Percentiles rank a stretch among this genome's conserved stretches.
Evolutionary conservation across 2,797 vertebrate species (phyloP).

Genomic region (Avahi laniger): DNA sequence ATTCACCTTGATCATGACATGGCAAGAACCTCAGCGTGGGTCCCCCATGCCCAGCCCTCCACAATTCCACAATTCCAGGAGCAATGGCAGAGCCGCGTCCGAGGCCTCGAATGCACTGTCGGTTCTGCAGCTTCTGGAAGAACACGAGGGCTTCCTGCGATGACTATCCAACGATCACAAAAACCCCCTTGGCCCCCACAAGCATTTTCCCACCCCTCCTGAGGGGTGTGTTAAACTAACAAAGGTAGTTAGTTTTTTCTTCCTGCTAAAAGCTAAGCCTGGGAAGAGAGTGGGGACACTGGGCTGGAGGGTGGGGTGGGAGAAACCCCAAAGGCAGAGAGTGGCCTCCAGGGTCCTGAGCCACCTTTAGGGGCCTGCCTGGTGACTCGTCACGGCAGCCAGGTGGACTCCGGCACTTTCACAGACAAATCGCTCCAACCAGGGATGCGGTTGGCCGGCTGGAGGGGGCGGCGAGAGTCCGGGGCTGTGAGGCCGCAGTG

Average conservation of each 20-base stretch:
- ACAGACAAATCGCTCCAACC: neutral
- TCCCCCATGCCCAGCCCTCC: neutral
- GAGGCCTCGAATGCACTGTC: neutral
- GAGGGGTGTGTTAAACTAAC: neutral
- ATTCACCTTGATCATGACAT: neutral
- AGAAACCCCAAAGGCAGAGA: neutral
- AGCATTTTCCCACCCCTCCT: neutral
- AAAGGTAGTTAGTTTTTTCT: neutral
- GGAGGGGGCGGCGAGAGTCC: neutral
- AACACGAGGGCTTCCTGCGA: accelerated
- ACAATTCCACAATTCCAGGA: no score
- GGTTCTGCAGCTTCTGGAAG: neutral
- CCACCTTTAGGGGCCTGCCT: neutral
- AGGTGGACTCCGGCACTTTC: neutral
- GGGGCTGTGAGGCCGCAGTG: neutral
- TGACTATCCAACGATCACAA: neutral
- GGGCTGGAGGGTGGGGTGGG: neutral
- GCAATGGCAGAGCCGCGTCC: accelerated
- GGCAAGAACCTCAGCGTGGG: neutral
- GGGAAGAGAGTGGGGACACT: neutral
- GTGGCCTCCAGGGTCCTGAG: neutral
- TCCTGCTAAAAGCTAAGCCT: neutral
- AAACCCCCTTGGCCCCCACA: accelerated
- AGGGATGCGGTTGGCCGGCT: neutral
- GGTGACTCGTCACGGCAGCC: neutral